Conservation (phyloP, 2,888 invertebrate species). For the Leptothorax acervorum region DNA sequence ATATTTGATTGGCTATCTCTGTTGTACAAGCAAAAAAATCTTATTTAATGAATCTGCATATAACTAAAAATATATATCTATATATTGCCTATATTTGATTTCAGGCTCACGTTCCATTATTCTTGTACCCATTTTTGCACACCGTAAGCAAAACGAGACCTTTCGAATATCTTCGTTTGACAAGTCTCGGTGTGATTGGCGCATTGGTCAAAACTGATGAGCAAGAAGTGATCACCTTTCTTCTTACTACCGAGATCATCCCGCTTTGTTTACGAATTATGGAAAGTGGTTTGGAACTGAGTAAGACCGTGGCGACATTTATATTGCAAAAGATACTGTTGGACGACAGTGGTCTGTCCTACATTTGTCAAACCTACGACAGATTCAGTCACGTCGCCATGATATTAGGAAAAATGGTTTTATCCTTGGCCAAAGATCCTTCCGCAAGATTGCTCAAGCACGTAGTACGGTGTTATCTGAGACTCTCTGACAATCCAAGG, state of each 20-base stretch:
- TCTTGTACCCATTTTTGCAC: slow-evolving; percentile 99
- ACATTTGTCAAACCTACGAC: slow-evolving; percentile 99
- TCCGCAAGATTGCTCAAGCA: slow-evolving; percentile 98
- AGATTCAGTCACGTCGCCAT: slow-evolving; percentile 99
- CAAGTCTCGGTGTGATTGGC: slow-evolving; percentile 99
- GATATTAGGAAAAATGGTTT: slow-evolving; percentile 99
- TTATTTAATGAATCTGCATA: neutral
- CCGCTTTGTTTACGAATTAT: slow-evolving; percentile 99
- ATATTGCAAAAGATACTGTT: slow-evolving; percentile 99
- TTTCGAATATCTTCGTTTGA: slow-evolving; percentile 98
- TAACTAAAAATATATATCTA: neutral
- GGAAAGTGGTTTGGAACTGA: slow-evolving; percentile 99
- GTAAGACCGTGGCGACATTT: slow-evolving; percentile 99
- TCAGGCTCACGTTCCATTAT: slow-evolving; percentile 97
- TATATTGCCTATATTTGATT: slow-evolving; percentile 2
- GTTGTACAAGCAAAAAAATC: neutral
- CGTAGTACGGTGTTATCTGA: slow-evolving; percentile 98
- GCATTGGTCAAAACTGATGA: slow-evolving; percentile 99
- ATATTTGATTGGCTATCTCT: neutral
- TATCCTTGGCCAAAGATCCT: slow-evolving; percentile 98
- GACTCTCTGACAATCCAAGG: slow-evolving; percentile 98
- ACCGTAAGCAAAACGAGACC: slow-evolving; percentile 99
- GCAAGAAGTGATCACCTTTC: slow-evolving; percentile 99
- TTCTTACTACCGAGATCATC: slow-evolving; percentile 99
- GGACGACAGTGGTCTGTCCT: slow-evolving; percentile 98